phyloP scores from a whole-genome alignment of 2,888 invertebrate species.

The Spodoptera picta region DNA sequence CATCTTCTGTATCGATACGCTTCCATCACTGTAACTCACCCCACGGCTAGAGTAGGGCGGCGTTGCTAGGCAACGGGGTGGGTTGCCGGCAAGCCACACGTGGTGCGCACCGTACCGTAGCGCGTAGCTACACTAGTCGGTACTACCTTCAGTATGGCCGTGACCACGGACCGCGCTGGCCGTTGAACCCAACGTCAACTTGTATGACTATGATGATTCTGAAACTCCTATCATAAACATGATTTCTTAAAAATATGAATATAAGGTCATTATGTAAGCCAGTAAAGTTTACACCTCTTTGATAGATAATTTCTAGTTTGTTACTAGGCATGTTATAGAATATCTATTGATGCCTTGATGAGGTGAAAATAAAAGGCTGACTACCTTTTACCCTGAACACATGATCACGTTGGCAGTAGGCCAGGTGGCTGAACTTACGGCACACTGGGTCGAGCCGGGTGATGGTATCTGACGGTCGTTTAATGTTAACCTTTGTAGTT shows the following conservation, averaged over 20 bases:
- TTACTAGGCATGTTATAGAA: too few species aligned
- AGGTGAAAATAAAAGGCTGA: too few species aligned
- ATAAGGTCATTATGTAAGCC: too few species aligned
- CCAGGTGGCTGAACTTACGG: constrained; percentile 7
- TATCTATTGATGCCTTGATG: too few species aligned
- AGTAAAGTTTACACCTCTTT: too few species aligned
- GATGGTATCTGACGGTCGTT: too few species aligned
- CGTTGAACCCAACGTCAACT: background rate
- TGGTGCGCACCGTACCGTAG: constrained; percentile 15
- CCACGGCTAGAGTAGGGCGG: constrained; percentile 37
- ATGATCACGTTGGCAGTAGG: constrained; percentile 12
- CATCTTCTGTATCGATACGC: constrained; percentile 51
- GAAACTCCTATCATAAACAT: background rate
- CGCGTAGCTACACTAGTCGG: too few species aligned
- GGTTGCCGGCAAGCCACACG: constrained; percentile 62
- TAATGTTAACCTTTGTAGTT: too few species aligned
- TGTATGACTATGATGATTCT: background rate
- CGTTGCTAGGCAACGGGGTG: constrained; percentile 71
- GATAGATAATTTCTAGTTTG: too few species aligned
- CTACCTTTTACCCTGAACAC: too few species aligned
- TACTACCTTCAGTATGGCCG: constrained; percentile 36
- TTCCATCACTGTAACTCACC: constrained; percentile 53
- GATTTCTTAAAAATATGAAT: too few species aligned
- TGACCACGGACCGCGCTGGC: constrained; percentile 26
- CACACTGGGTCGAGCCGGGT: too few species aligned